These are phyloP conservation scores for Cotesia congregata DNA, from an alignment of 2,888 invertebrate species.

Conservation along the genomic window DNA sequence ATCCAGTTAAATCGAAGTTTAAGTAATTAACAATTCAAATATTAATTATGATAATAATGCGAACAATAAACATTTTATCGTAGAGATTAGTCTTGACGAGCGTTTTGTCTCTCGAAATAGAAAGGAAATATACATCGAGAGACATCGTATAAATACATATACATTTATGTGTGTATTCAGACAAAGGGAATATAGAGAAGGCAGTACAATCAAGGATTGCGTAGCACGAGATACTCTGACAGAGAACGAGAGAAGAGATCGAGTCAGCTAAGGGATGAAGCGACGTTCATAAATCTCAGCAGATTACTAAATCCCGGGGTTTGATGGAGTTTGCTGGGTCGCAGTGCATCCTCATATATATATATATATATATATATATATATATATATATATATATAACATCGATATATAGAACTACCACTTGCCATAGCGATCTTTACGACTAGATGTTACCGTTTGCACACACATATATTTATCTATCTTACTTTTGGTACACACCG, in stretches of 20 bases:
- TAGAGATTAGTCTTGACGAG: not conserved
- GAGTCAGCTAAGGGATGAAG: constrained; percentile 59
- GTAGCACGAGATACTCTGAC: constrained; percentile 47
- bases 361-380: constrained; percentile 30
- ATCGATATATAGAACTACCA: constrained; percentile 33
- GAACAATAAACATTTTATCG: constrained; percentile 41
- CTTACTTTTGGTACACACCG: constrained; percentile 51
- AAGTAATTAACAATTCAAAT: not conserved
- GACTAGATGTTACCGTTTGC: constrained; percentile 26
- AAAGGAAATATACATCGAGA: too few relatives aligned
- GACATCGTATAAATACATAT: constrained; percentile 8
- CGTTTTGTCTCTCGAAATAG: not conserved
- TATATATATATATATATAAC: too few relatives aligned
- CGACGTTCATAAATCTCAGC: constrained; percentile 69
- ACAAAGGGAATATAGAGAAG: constrained; percentile 30
- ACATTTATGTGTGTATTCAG: not conserved
- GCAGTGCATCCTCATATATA: constrained; percentile 33
- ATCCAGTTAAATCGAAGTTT: too few relatives aligned
- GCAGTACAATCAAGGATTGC: constrained; percentile 55
- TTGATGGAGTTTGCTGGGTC: constrained; percentile 62
- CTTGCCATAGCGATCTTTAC: constrained; percentile 31
- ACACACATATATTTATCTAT: constrained; percentile 39
- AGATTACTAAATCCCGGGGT: constrained; percentile 70
- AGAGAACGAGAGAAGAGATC: constrained; percentile 48
- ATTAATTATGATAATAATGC: constrained; percentile 9